Conservation (phyloP, 2,113 vertebrate species). For the Corythaixoides concolor region DNA sequence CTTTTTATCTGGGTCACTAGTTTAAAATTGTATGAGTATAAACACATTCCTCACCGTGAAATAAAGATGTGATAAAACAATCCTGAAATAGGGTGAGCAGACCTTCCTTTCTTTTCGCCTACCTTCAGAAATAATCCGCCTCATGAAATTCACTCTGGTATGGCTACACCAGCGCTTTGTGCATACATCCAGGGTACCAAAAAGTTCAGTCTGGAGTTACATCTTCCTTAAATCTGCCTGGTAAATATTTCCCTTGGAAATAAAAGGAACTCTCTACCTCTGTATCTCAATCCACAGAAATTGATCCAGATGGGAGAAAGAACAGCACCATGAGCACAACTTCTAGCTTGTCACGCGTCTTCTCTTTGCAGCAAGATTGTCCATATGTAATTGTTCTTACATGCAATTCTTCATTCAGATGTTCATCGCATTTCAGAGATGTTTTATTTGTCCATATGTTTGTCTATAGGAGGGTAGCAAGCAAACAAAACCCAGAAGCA, state of each 20-base stretch:
- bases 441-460: not conserved
- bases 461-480: not conserved
- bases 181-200: not conserved
- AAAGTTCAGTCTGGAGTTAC: not conserved
- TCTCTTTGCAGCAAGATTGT: not conserved
- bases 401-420: not conserved
- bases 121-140: not conserved
- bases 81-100: not conserved
- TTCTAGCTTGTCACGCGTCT: not conserved
- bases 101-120: not conserved
- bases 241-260: not conserved
- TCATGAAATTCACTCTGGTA: not conserved
- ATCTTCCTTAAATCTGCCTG: not conserved
- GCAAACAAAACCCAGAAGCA: not conserved
- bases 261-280: not conserved
- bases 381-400: not conserved
- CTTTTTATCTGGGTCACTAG: not conserved
- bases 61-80: not conserved
- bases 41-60: not conserved
- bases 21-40: not conserved
- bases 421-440: accelerated
- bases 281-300: not conserved
- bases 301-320: not conserved
- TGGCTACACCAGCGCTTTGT: not conserved
- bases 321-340: not conserved